Percentiles rank a stretch among this genome's conserved stretches.
These are phyloP conservation scores for Sinopyrophorus schimmeli DNA, from an alignment of 2,888 invertebrate genomes.

Conservation along the genomic window DNA sequence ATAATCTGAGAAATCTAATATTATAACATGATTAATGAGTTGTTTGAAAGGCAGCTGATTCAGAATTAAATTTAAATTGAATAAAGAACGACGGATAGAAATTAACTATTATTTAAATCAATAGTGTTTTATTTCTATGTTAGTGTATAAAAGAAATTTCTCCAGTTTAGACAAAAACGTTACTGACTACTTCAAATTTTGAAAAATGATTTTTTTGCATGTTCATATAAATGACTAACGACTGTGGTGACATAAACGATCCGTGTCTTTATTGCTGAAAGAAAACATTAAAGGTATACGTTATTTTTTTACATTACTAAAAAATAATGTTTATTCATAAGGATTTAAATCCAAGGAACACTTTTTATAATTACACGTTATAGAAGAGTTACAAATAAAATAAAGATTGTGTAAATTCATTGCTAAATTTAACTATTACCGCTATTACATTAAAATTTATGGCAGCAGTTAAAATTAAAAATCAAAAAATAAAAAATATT, in stretches of 20 bases:
- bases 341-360: no score
- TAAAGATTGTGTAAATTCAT: no score
- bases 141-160: constrained; percentile 2
- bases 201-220: constrained; percentile 21
- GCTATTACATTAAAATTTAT: no score
- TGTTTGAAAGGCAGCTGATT: constrained; percentile 42
- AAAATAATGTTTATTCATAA: no score
- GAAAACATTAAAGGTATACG: constrained; percentile 4
- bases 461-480: no score
- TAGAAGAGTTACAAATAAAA: no score
- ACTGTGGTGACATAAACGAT: constrained; percentile 22
- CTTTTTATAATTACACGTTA: no score
- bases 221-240: constrained; percentile 18
- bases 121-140: constrained; percentile 14
- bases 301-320: no score
- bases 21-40: constrained; percentile 39
- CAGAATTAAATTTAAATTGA: constrained; percentile 44
- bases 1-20: constrained; percentile 12
- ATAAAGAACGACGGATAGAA: constrained; percentile 27
- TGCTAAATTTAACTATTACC: no score
- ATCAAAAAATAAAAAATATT: no score
- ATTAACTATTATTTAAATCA: constrained; percentile 31
- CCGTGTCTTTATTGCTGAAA: constrained; percentile 2
- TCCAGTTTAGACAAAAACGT: neutral
- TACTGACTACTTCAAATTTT: constrained; percentile 10